Percentiles rank a stretch among this genome's conserved stretches.
phyloP scores from a whole-genome alignment of 1,140 invertebrate genomes.

The Aphaenogaster rudis region DNA sequence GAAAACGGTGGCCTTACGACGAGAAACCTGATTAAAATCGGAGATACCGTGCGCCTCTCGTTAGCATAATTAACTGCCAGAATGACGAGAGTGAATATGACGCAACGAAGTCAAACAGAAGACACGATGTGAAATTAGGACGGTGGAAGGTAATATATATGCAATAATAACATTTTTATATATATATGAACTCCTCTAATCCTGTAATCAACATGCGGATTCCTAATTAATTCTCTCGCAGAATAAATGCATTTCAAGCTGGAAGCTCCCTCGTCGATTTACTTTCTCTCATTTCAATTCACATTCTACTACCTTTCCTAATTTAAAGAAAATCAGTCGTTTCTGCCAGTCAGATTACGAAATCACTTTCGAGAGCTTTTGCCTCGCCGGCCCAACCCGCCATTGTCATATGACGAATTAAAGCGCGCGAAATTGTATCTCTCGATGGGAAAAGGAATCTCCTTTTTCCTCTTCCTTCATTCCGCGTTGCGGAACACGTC shows the following conservation, averaged over 20 bases:
- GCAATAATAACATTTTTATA: neutral
- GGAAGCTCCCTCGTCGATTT: neutral
- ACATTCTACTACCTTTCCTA: neutral
- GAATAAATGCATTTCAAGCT: neutral
- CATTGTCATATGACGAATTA: constrained; percentile 9
- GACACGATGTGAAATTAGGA: neutral
- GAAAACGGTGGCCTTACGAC: neutral
- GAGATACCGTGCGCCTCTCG: neutral
- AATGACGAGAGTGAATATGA: neutral
- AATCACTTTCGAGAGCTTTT: constrained; percentile 18
- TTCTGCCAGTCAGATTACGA: neutral
- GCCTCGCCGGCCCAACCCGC: neutral
- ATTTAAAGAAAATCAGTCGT: neutral
- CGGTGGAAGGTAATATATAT: no score
- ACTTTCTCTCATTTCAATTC: neutral
- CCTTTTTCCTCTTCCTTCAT: constrained; percentile 10
- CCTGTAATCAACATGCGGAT: neutral
- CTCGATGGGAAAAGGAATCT: constrained; percentile 5
- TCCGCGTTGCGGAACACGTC: constrained; percentile 20
- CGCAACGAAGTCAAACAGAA: neutral
- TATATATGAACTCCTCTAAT: neutral
- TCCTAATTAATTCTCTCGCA: neutral
- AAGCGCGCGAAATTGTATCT: constrained; percentile 19
- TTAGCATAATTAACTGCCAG: constrained; percentile 17
- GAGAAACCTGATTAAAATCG: neutral